Percentiles rank a stretch among this genome's conserved stretches.
phyloP scores from a whole-genome alignment of 2,888 invertebrate genomes.

The Pachydiplax longipennis region DNA sequence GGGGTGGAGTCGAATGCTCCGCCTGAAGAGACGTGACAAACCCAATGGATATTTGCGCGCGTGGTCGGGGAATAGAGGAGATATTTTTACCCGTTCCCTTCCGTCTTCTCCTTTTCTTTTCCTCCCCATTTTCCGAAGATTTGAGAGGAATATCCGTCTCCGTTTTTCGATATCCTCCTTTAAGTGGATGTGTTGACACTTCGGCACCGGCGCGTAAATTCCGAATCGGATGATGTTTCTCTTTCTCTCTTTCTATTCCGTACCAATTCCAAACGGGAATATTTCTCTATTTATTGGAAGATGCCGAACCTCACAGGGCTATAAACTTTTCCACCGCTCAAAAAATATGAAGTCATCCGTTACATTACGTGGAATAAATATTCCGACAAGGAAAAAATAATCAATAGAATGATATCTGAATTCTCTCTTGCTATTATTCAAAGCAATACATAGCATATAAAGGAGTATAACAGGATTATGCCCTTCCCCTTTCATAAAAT shows the following conservation, averaged over 20 bases:
- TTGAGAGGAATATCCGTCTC: neutral
- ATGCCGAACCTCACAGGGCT: neutral
- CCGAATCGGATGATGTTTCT: neutral
- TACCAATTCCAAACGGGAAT: neutral
- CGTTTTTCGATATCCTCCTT: neutral
- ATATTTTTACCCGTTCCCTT: neutral
- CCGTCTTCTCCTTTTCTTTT: neutral
- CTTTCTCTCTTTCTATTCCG: neutral
- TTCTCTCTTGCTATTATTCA: too few relatives aligned
- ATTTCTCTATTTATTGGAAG: neutral
- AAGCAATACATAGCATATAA: too few relatives aligned
- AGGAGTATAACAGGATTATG: too few relatives aligned
- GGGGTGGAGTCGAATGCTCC: neutral
- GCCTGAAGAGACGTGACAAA: neutral
- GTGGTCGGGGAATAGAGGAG: neutral
- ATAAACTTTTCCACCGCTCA: too few relatives aligned
- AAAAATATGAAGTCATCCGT: too few relatives aligned
- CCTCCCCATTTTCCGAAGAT: neutral
- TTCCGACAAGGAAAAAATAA: too few relatives aligned
- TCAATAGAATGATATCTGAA: too few relatives aligned
- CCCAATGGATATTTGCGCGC: neutral
- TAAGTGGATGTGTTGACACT: neutral
- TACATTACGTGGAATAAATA: too few relatives aligned
- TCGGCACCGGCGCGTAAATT: neutral
- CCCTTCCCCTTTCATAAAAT: too few relatives aligned